A percentile compares a stretch with the other conserved stretches of the same genome.
Evolutionary conservation across 2,797 vertebrate genomes (phyloP).

Genomic region (Cyclura pinguis): DNA sequence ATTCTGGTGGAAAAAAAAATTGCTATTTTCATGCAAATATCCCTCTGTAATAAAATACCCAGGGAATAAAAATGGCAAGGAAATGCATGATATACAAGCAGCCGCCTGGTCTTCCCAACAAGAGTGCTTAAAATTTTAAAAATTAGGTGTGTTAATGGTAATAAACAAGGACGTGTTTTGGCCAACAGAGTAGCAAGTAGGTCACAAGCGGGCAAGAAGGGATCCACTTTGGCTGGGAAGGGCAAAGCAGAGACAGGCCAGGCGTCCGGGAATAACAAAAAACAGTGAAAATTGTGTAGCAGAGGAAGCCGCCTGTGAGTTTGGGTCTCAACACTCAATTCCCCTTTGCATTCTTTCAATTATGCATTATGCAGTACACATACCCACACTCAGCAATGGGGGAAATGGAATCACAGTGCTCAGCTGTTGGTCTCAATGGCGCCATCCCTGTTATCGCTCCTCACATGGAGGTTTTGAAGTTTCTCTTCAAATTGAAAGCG

Average conservation of each 20-base stretch:
- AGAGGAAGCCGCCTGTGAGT: neutral
- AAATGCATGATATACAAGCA: slow-evolving; percentile 69
- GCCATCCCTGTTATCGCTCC: neutral
- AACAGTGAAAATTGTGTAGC: neutral
- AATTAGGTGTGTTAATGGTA: neutral
- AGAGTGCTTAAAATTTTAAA: neutral
- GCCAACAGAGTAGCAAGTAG: neutral
- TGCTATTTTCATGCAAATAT: slow-evolving; percentile 78
- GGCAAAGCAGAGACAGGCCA: neutral
- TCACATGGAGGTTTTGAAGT: neutral
- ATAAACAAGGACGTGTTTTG: fast-evolving
- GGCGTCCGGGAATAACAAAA: neutral
- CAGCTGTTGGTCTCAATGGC: neutral
- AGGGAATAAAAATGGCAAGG: slow-evolving; percentile 67
- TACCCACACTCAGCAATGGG: neutral
- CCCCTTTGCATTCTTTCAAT: neutral
- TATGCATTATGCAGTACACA: neutral
- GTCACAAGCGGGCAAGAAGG: neutral
- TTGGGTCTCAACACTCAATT: neutral
- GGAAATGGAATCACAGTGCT: neutral
- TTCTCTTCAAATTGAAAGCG: neutral
- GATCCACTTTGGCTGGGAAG: fast-evolving
- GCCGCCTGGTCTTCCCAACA: slow-evolving; percentile 48
- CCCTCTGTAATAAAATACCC: slow-evolving; percentile 69
- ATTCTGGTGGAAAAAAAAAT: slow-evolving; percentile 72